These are phyloP conservation scores for Drosophila neocordata DNA, from an alignment of 1,140 invertebrate genomes.

Conservation along the genomic window DNA sequence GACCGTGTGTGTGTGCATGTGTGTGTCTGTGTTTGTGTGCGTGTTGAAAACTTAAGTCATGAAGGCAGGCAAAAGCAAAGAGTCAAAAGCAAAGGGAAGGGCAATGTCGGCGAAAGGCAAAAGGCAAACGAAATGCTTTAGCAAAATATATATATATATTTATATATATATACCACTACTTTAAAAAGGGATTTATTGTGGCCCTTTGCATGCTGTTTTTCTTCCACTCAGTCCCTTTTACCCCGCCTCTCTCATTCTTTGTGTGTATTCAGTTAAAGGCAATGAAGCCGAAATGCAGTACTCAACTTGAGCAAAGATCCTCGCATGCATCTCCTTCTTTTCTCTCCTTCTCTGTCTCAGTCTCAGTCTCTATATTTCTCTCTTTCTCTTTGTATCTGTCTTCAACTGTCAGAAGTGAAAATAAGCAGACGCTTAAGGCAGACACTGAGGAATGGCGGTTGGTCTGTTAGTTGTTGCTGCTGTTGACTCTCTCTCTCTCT, in stretches of 20 bases:
- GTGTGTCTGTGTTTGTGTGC: conserved; percentile 42
- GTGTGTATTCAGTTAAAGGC: conserved; percentile 51
- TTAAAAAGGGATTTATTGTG: conserved; percentile 73
- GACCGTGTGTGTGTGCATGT: conserved; percentile 35
- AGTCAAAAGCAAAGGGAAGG: neutral
- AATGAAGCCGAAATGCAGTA: conserved; percentile 75
- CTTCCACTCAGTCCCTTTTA: neutral
- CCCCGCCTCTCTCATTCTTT: conserved; percentile 2
- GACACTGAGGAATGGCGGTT: conserved; percentile 11
- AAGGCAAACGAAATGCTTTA: conserved; percentile 54
- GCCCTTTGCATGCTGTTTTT: conserved; percentile 25
- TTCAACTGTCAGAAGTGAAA: conserved; percentile 47
- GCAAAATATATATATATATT: conserved; percentile 46
- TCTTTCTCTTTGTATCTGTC: neutral
- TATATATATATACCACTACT: conserved; percentile 62
- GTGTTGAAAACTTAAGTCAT: conserved; percentile 73
- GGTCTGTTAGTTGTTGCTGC: neutral
- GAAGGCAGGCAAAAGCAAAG: conserved; percentile 33
- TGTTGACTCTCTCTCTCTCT: neutral
- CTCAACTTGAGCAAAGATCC: conserved; percentile 57
- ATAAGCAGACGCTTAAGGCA: conserved; percentile 39
- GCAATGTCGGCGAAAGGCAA: conserved; percentile 26
- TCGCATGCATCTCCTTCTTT: conserved; percentile 14
- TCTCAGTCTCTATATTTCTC: no score
- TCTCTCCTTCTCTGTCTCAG: neutral